A percentile compares a stretch with the other conserved stretches of the same genome.
These are phyloP conservation scores for Eristalis arbustorum DNA, from an alignment of 2,888 invertebrate genomes.

Conservation along the genomic window DNA sequence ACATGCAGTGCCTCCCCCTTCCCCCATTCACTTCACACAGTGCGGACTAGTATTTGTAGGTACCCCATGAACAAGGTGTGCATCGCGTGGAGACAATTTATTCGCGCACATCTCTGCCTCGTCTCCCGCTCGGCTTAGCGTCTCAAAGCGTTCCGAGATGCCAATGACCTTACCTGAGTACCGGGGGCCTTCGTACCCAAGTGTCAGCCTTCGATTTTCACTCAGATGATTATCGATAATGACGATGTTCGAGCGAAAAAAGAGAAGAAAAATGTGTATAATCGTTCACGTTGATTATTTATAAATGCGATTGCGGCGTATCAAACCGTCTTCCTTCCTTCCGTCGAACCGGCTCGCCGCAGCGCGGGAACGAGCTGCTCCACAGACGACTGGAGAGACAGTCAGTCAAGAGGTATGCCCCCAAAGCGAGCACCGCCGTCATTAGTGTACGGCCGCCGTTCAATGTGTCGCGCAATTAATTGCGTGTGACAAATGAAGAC, in stretches of 20 bases:
- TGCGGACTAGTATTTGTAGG: not conserved
- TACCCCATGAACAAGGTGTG: not conserved
- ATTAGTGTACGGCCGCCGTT: slow-evolving; percentile 35
- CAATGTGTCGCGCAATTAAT: slow-evolving; percentile 44
- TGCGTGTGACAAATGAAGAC: slow-evolving; percentile 50
- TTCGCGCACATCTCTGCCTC: slow-evolving; percentile 29
- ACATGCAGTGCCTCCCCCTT: not conserved
- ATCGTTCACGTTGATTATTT: slow-evolving; percentile 28
- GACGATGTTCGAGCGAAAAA: slow-evolving; percentile 11
- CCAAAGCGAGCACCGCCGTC: slow-evolving; percentile 6
- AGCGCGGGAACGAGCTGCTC: not conserved
- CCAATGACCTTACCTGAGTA: slow-evolving; percentile 50
- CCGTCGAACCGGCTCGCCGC: not conserved
- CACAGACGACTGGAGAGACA: not conserved
- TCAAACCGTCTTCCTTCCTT: slow-evolving; percentile 11
- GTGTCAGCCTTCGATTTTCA: slow-evolving; percentile 38
- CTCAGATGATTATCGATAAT: slow-evolving; percentile 32
- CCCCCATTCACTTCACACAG: too few relatives aligned
- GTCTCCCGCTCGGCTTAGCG: not conserved
- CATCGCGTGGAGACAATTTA: slow-evolving; percentile 14
- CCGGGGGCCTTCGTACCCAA: not conserved
- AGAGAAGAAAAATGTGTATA: slow-evolving; percentile 26
- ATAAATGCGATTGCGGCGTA: slow-evolving; percentile 24
- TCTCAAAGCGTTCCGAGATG: not conserved
- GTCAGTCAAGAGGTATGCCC: not conserved